Evolutionary conservation across 2,888 invertebrate genomes (phyloP).

Genomic region (Arge pagana): DNA sequence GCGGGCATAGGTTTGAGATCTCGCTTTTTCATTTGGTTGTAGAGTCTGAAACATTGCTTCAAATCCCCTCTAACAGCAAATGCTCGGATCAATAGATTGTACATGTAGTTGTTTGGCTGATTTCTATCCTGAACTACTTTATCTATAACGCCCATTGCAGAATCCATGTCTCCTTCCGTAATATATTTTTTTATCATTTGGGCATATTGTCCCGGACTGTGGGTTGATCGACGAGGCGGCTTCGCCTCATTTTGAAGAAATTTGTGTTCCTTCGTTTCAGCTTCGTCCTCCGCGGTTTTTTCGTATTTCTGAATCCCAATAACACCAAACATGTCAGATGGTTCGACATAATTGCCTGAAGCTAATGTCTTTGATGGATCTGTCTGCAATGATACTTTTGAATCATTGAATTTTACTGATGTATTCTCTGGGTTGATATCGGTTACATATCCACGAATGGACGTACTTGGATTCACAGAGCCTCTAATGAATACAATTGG

Average conservation of each 20-base stretch:
- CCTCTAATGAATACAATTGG: no score
- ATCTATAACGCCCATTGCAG: conserved; percentile 80
- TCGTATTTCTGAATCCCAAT: conserved; percentile 38
- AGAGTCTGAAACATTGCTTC: conserved; percentile 83
- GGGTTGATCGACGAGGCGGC: conserved; percentile 49
- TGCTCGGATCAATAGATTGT: conserved; percentile 80
- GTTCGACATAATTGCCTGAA: conserved; percentile 1
- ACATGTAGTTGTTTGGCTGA: conserved; percentile 79
- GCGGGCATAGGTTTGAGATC: conserved; percentile 70
- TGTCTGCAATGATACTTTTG: not conserved
- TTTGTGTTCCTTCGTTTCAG: conserved; percentile 42
- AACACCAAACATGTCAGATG: conserved; percentile 42
- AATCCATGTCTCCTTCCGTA: conserved; percentile 68
- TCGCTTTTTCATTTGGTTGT: conserved; percentile 79
- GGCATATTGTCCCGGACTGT: conserved; percentile 70
- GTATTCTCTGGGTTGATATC: no score
- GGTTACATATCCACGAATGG: no score
- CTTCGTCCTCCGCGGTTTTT: conserved; percentile 39
- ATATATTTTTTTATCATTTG: conserved; percentile 73
- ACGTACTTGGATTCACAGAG: no score
- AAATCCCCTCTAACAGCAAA: conserved; percentile 85
- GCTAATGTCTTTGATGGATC: not conserved
- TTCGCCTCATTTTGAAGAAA: conserved; percentile 35
- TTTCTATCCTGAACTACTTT: conserved; percentile 79
- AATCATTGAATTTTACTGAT: no score